Evolutionary conservation across 2,888 invertebrate species (phyloP).

Genomic region (Trissolcus japonicus): DNA sequence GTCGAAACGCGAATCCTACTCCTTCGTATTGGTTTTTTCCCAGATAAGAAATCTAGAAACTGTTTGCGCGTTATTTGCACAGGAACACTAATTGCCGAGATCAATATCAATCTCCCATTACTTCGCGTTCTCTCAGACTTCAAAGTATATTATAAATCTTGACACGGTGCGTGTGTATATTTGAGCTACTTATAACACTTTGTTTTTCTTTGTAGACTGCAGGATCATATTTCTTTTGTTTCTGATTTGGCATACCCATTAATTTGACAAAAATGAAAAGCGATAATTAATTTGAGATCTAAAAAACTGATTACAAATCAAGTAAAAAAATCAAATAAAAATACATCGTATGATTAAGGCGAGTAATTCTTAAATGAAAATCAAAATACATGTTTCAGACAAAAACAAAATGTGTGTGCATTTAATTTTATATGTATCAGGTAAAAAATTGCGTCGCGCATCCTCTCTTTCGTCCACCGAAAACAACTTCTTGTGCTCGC

Average conservation of each 20-base stretch:
- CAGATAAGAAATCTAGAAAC: slow-evolving; percentile 16
- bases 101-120: slow-evolving; percentile 43
- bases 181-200: neutral
- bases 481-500: slow-evolving; percentile 23
- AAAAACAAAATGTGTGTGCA: too few species aligned
- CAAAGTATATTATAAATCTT: slow-evolving; percentile 19
- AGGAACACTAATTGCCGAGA: slow-evolving; percentile 32
- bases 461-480: slow-evolving; percentile 10
- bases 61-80: slow-evolving; percentile 22
- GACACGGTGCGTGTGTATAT: slow-evolving; percentile 11
- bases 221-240: neutral
- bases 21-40: too few species aligned
- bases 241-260: too few species aligned
- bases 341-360: too few species aligned
- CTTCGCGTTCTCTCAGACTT: slow-evolving; percentile 6
- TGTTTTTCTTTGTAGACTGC: neutral
- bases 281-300: too few species aligned
- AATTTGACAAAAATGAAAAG: too few species aligned
- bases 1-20: too few species aligned
- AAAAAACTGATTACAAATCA: too few species aligned
- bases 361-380: too few species aligned
- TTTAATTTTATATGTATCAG: neutral
- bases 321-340: too few species aligned
- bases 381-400: too few species aligned
- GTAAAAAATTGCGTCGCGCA: slow-evolving; percentile 4